Evolutionary conservation across 2,797 vertebrate species (phyloP).

Genomic region (Lagodon rhomboides): DNA sequence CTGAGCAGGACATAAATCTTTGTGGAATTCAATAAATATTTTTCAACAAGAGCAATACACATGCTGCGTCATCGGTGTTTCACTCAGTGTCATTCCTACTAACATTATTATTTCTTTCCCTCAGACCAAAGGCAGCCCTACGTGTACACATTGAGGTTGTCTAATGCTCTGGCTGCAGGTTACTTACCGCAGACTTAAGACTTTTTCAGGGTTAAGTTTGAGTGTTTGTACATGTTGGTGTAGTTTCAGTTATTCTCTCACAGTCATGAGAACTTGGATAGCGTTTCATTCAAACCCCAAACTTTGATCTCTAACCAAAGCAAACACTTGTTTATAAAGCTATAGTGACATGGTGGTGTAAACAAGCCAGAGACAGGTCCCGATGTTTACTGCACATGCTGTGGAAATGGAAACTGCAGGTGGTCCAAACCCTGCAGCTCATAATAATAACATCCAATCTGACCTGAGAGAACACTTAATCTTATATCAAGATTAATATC

Average conservation of each 20-base stretch:
- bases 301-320: neutral
- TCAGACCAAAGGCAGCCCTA: neutral
- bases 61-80: neutral
- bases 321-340: neutral
- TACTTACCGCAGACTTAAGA: neutral
- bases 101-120: neutral
- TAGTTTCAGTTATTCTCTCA: neutral
- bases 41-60: neutral
- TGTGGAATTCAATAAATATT: neutral
- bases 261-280: neutral
- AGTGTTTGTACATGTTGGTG: neutral
- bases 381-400: neutral
- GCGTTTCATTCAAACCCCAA: neutral
- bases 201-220: neutral
- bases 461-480: no score
- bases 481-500: neutral
- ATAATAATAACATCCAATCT: neutral
- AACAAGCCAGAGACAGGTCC: neutral
- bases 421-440: neutral
- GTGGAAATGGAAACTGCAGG: neutral
- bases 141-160: neutral
- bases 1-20: neutral
- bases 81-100: neutral
- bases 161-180: neutral
- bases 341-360: neutral